A percentile compares a stretch with the other conserved stretches of the same genome.
Conservation (phyloP, 2,113 vertebrate genomes). For the Girardinichthys multiradiatus region DNA sequence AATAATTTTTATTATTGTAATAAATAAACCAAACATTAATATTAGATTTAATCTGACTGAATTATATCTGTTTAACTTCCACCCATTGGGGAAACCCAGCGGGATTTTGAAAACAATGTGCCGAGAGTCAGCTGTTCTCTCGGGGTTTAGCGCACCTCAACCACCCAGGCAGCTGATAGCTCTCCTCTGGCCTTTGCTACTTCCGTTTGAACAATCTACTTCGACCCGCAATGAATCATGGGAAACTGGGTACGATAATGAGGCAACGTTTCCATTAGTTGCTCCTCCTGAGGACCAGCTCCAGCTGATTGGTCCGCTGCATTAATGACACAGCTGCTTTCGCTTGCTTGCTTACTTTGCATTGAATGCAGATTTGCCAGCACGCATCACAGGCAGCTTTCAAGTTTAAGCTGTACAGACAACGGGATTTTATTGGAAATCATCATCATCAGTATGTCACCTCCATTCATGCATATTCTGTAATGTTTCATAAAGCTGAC, state of each 20-base stretch:
- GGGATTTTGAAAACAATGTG: too few species aligned
- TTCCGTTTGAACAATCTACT: too few species aligned
- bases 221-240: too few species aligned
- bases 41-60: too few species aligned
- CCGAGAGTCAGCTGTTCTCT: too few species aligned
- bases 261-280: slow-evolving; percentile 44
- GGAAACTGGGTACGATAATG: slow-evolving; percentile 27
- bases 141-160: too few species aligned
- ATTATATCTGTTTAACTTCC: too few species aligned
- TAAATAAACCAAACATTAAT: too few species aligned
- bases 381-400: slow-evolving; percentile 24
- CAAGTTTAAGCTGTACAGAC: slow-evolving; percentile 15
- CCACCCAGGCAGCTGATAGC: too few species aligned
- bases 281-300: slow-evolving; percentile 34
- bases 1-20: too few species aligned
- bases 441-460: slow-evolving; percentile 21
- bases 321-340: slow-evolving; percentile 50
- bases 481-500: not conserved
- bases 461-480: not conserved
- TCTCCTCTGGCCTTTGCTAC: too few species aligned
- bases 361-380: slow-evolving; percentile 15
- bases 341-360: slow-evolving; percentile 49
- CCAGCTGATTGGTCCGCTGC: slow-evolving; percentile 45
- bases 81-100: too few species aligned
- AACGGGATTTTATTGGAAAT: slow-evolving; percentile 1